phyloP scores from a whole-genome alignment of 1,140 invertebrate genomes.

The Ceratina calcarata region DNA sequence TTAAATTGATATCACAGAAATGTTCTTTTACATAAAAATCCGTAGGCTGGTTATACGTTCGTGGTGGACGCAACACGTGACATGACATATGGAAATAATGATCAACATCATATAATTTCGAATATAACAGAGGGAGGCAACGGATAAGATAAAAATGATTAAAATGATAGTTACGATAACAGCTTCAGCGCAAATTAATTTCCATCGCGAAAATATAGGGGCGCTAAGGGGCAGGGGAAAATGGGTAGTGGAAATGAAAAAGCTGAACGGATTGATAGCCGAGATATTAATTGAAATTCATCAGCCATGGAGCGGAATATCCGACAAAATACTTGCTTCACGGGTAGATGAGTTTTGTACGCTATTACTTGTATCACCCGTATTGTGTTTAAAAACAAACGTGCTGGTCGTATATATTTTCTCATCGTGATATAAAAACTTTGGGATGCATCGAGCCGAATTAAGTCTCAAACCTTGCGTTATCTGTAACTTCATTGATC shows the following conservation, averaged over 20 bases:
- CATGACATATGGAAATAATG: background rate
- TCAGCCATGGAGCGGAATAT: slow-evolving; percentile 25
- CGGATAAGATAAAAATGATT: background rate
- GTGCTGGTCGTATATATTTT: slow-evolving; percentile 1
- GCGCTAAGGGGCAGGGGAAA: background rate
- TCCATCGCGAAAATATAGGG: background rate
- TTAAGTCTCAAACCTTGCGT: no score
- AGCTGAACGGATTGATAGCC: slow-evolving; percentile 12
- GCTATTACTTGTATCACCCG: background rate
- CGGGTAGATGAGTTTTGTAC: background rate
- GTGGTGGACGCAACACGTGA: background rate
- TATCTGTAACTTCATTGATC: no score
- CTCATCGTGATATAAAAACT: no score
- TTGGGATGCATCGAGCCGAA: no score
- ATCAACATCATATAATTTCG: background rate
- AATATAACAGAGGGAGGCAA: background rate
- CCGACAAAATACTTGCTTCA: slow-evolving; percentile 9
- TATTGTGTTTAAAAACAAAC: background rate
- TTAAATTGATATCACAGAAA: no score
- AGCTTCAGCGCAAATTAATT: slow-evolving; percentile 28
- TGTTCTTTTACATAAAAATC: no score
- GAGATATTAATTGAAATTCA: slow-evolving; percentile 42
- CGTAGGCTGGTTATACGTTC: background rate
- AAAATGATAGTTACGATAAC: slow-evolving; percentile 6
- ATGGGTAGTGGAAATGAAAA: slow-evolving; percentile 19